Evolutionary conservation across 2,888 invertebrate species (phyloP).

Genomic region (Stramonita haemastoma): DNA sequence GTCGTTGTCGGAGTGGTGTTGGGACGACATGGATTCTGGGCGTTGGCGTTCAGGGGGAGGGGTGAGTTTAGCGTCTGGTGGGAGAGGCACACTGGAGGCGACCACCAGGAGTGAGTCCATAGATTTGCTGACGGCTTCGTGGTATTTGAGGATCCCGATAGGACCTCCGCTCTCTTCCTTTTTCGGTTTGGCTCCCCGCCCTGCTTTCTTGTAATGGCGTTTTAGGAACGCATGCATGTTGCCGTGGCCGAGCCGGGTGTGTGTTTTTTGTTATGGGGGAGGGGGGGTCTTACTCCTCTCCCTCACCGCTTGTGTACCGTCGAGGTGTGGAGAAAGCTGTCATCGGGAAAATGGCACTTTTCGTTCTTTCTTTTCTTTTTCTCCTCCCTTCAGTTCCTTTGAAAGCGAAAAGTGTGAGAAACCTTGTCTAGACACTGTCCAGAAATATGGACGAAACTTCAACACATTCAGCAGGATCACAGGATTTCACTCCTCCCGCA

Average conservation of each 20-base stretch:
- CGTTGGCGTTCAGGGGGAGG: not conserved
- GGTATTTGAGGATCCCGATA: conserved; percentile 39
- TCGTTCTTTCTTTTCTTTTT: no score
- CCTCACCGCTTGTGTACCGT: no score
- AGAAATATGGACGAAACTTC: no score
- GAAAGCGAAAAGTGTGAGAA: no score
- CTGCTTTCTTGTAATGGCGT: conserved; percentile 43
- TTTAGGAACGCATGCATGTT: conserved; percentile 41
- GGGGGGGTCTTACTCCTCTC: not conserved
- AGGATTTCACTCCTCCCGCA: no score
- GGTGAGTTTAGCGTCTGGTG: conserved; percentile 44
- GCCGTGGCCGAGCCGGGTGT: not conserved
- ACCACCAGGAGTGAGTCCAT: conserved; percentile 53
- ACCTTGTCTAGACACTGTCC: no score
- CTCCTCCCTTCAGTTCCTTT: no score
- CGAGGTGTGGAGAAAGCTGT: no score
- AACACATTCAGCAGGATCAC: no score
- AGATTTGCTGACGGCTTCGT: conserved; percentile 51
- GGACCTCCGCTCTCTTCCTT: conserved; percentile 33
- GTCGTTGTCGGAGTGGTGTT: conserved; percentile 30
- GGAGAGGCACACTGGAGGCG: conserved; percentile 52
- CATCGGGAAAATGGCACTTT: no score
- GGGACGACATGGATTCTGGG: not conserved
- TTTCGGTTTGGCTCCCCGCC: conserved; percentile 31
- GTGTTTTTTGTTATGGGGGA: not conserved